phyloP scores from a whole-genome alignment of 2,797 vertebrate genomes.

The Balearica regulorum region DNA sequence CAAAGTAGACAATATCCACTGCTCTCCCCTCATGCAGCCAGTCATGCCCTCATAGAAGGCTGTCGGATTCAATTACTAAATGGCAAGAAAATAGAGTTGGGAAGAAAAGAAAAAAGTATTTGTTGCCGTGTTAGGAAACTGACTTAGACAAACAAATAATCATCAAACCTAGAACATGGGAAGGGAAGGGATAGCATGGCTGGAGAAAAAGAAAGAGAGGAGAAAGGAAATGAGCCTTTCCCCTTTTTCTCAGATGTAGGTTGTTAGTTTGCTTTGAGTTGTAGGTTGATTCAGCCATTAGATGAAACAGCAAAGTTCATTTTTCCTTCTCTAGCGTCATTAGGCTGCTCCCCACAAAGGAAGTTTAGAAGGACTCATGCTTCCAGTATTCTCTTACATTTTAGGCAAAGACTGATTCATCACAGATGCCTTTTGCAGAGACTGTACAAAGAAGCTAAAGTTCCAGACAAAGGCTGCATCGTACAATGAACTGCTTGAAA shows the following conservation, averaged over 20 bases:
- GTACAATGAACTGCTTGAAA: not conserved
- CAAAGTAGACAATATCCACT: no score
- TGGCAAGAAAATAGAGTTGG: not conserved
- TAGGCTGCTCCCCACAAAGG: not conserved
- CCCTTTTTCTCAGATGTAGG: not conserved
- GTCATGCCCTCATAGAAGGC: no score
- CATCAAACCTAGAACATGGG: fast-evolving
- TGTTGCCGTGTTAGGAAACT: not conserved
- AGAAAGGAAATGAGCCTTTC: not conserved
- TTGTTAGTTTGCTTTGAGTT: not conserved
- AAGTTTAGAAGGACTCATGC: not conserved
- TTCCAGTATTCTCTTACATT: not conserved
- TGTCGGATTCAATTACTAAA: not conserved
- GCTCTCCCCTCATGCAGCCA: no score
- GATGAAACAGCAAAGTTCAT: not conserved
- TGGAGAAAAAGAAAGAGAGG: not conserved
- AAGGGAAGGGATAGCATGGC: fast-evolving
- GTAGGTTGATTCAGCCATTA: not conserved
- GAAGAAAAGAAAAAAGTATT: not conserved
- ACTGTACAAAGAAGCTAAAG: not conserved
- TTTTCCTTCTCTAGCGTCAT: not conserved
- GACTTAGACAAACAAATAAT: not conserved
- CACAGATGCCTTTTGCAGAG: not conserved
- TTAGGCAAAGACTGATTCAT: not conserved
- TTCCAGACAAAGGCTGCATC: not conserved